Percentiles rank a stretch among this genome's conserved stretches.
Evolutionary conservation across 2,888 invertebrate species (phyloP).

Genomic region (Sarcophaga carnaria): DNA sequence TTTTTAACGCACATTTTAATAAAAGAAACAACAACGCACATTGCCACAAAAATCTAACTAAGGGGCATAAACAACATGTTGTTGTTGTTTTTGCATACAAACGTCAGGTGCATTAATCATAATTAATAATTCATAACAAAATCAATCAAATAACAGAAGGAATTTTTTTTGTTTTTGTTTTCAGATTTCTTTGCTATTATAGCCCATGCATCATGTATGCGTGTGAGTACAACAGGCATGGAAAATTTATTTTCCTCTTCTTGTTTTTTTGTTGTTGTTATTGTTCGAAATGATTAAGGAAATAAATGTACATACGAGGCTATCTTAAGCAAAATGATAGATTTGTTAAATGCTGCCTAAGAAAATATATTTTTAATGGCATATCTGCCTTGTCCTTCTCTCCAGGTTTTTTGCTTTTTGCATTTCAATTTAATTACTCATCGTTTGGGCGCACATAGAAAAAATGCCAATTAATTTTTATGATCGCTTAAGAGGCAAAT

Average conservation of each 20-base stretch:
- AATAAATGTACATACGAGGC: conserved; percentile 37
- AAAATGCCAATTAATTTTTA: conserved; percentile 56
- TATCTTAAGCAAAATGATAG: conserved; percentile 50
- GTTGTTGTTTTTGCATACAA: conserved; percentile 1
- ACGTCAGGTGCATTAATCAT: conserved; percentile 69
- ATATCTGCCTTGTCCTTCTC: background rate
- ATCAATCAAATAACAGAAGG: conserved; percentile 65
- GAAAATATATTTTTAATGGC: conserved; percentile 33
- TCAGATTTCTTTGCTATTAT: background rate
- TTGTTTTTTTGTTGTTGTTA: too few relatives aligned
- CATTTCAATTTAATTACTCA: conserved; percentile 54
- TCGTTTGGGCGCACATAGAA: conserved; percentile 23
- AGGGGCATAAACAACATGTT: conserved; percentile 26
- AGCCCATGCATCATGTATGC: too few relatives aligned
- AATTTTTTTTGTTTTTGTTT: conserved; percentile 41
- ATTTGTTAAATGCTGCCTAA: conserved; percentile 54
- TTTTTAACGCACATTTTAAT: background rate
- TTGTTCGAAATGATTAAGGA: conserved; percentile 44
- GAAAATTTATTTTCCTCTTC: too few relatives aligned
- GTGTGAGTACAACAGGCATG: too few relatives aligned
- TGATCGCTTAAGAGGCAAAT: conserved; percentile 23
- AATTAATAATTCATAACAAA: conserved; percentile 70
- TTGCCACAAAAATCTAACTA: conserved; percentile 15
- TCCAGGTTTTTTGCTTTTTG: background rate
- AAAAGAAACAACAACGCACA: background rate